phyloP scores from a whole-genome alignment of 2,113 vertebrate species.

The Steatornis caripensis region DNA sequence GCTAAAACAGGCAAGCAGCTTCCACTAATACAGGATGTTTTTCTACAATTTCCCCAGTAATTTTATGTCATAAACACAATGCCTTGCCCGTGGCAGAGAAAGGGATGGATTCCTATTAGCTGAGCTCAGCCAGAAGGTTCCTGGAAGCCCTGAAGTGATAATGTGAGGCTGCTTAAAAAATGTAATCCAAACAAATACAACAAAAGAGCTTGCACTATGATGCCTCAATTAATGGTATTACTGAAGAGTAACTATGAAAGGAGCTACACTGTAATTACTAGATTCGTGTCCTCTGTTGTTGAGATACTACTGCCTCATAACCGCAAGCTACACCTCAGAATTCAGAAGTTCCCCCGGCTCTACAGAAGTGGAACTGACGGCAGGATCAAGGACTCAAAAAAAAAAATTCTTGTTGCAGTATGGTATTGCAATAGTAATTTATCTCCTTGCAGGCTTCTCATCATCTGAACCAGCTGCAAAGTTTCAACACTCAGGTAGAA shows the following conservation, averaged over 20 bases:
- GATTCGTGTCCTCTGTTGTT: background rate
- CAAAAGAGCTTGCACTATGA: background rate
- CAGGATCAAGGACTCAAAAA: background rate
- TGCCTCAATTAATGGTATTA: background rate
- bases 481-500: background rate
- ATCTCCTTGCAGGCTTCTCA: background rate
- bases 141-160: background rate
- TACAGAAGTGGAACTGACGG: background rate
- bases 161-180: background rate
- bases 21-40: background rate
- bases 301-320: background rate
- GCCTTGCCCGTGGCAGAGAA: background rate
- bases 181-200: background rate
- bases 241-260: background rate
- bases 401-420: background rate
- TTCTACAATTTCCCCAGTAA: background rate
- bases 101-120: background rate
- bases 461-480: background rate
- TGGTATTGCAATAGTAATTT: background rate
- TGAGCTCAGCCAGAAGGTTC: background rate
- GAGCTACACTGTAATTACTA: background rate
- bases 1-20: background rate
- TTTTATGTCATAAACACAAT: background rate
- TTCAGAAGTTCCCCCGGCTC: background rate
- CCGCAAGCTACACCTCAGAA: background rate